Base-by-base conservation (phyloP, 1,140 invertebrate species). In the Pseudomyrmex flavicornis region DNA sequence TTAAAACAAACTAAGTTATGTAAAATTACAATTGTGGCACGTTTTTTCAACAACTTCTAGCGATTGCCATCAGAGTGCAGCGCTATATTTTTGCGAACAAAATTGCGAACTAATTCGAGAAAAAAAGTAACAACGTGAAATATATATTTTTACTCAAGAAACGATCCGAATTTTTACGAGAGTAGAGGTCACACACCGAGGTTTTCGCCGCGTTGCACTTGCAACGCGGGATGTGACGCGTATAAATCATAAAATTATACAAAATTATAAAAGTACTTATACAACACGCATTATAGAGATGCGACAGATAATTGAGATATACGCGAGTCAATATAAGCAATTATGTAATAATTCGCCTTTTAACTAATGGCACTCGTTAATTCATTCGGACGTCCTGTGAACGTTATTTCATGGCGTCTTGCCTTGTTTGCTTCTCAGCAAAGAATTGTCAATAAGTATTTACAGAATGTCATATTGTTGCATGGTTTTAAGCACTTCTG, bases 381-480 rank as follows among this genome's bases (percentile, higher is more conserved):
- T 94, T 87, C 92, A 93, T 93, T 93, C 93, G 93, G 93, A 93
- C 89, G 91, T 93, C 89, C 91, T 93, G 91, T 89, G 86, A 85
- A 61, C 44, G 22, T 26, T 66, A n/a, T 65, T 54, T 69, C 58
- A 65, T 56, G 69, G n/a, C 50, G 61, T 58, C 61, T 70, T 76
- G 76, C 76, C 80, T 86, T 56, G 46, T 77, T 61, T 82, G 65
- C 63, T 75, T 65, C 20, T 84, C 62, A 76, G 58, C 56, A 70
- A 69, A 75, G 76, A 72, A 80, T 80, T 80, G 76, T 44, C 54
- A 72, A 72, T 72, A 80, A 68, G 66, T 72, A 80, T 80, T 59
- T 72, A 61, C 8, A 7, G 76, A 80, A 72, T 12, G 54, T 20
- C 54, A 80, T 54, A 48, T 72, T 72, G 66, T 70, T 70, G 44